Evolutionary conservation across 2,797 vertebrate genomes (phyloP), one percentile per base, ranked within the genome.

Genomic region (Uromys caudimaculatus): DNA sequence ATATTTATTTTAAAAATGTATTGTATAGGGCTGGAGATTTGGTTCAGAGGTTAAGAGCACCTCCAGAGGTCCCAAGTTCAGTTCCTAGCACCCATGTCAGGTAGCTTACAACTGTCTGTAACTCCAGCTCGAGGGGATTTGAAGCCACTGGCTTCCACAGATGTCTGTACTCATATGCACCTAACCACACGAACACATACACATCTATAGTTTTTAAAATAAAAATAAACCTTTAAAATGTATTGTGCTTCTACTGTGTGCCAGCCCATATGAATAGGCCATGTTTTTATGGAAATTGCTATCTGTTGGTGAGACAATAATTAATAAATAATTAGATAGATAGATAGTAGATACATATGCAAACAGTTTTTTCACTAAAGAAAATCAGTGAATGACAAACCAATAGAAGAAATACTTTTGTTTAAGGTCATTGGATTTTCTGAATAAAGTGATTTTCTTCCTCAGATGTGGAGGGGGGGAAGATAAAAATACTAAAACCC

Each of bases 371-470:
- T 95, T 93, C 81, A 19, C 60, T 84, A 79, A 89, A 83, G 50
- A 92, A 90, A 90, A 62, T 87, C 94, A n/a, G 35, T 76, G 13
- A 75, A 82, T 47, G 17, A 56, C 90, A 92, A n/a, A 62, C n/a
- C 83, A 89, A 44, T 44, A 58, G 44, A 93, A 60, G 19, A 91
- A 29, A 90, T 90, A 52, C 6, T 4, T 32, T 76, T 52, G 11
- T 81, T 32, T 93, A 21, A 84, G 2, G 35, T 90, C 44, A 56
- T 24, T 87, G 29, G 88, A 67, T 90, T 90, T 88, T 95, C 67
- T 35, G 56, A 95, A 44, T 76, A 88, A 94, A 93, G 50, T 93
- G 50, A 56, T 47, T 78, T 60, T 87, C 23, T 86, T 83, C 38
- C 4, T 35, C 81, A 91, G 41, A 4, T 78, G 8, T 91, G 52